Evolutionary conservation across 2,888 invertebrate species (phyloP), one percentile per base, ranked within the genome.

Genomic region (Hetaerina titia): DNA sequence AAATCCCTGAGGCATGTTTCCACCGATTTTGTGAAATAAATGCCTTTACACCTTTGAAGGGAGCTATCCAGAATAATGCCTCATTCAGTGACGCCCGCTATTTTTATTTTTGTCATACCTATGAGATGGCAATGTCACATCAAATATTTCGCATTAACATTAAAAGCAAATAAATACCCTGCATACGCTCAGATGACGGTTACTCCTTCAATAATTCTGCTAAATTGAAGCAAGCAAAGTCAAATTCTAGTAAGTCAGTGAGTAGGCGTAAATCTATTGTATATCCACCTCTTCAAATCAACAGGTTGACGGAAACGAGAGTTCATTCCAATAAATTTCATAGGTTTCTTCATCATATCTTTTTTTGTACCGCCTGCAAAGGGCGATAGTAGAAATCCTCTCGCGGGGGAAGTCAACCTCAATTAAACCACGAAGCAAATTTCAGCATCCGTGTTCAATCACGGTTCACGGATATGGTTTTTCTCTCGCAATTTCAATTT

Each of bases 371-470:
- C 4, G 45, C 45, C 45, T 45, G 45, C 45, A 45, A 1, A 45
- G 45, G 45, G 45, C 45, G 45, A 45, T 45, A 2, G n/a, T 69
- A 69, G n/a, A 69, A 45, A 69, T 8, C 69, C n/a, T 69, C n/a
- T 69, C n/a, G n/a, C n/a, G 13, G 2, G 2, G 81, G 13, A 81
- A 0, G 13, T 81, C 13, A 81, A 8, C 69, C 69, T 7, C 45
- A 45, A 45, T 45, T 45, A 2, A 22, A 11, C 31, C 0, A 11
- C 9, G 31, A 7, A 31, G 81, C 19, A 81, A 81, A 69, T 81
- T 81, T 81, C 31, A 81, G 9, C 13, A 81, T 81, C 81, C 81
- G 81, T 25, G 81, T 81, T 81, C 31, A 81, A 81, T 81, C 81
- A 81, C 81, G 31, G 81, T 31, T 81, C 81, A 81, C 25, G 81